Evolutionary conservation across 2,797 vertebrate genomes (phyloP).

Genomic region (Masticophis lateralis): DNA sequence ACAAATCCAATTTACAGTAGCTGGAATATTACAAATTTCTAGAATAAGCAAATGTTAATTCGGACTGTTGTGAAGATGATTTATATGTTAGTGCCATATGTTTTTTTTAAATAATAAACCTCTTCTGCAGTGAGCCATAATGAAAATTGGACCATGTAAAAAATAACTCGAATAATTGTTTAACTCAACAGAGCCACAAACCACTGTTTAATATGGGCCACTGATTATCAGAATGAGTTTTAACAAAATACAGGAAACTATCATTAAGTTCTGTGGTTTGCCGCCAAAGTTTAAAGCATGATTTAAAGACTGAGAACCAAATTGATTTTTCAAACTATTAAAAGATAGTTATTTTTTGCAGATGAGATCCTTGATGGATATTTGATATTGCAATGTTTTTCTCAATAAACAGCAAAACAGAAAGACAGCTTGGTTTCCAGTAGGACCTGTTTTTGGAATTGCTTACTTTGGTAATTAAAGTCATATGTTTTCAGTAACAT

Average conservation of each 20-base stretch:
- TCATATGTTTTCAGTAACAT: slow-evolving; percentile 46
- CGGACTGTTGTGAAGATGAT: neutral
- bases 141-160: slow-evolving; percentile 18
- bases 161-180: slow-evolving; percentile 8
- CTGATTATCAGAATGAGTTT: neutral
- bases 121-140: neutral
- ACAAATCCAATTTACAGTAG: neutral
- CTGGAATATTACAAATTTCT: neutral
- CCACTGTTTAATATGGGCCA: neutral
- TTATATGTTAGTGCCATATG: neutral
- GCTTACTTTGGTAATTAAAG: slow-evolving; percentile 51
- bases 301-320: slow-evolving; percentile 17
- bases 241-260: neutral
- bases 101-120: neutral
- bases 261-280: slow-evolving; percentile 11
- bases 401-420: slow-evolving; percentile 12
- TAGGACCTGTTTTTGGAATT: slow-evolving; percentile 22
- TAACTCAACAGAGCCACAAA: slow-evolving; percentile 10
- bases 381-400: slow-evolving; percentile 6
- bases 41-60: slow-evolving; percentile 4
- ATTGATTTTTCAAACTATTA: neutral
- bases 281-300: slow-evolving; percentile 36
- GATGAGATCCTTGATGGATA: neutral
- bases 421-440: slow-evolving; percentile 18
- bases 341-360: neutral